Percentiles rank a stretch among this genome's conserved stretches.
These are phyloP conservation scores for Phataginus tricuspis DNA, from an alignment of 2,797 vertebrate genomes.

Conservation along the genomic window DNA sequence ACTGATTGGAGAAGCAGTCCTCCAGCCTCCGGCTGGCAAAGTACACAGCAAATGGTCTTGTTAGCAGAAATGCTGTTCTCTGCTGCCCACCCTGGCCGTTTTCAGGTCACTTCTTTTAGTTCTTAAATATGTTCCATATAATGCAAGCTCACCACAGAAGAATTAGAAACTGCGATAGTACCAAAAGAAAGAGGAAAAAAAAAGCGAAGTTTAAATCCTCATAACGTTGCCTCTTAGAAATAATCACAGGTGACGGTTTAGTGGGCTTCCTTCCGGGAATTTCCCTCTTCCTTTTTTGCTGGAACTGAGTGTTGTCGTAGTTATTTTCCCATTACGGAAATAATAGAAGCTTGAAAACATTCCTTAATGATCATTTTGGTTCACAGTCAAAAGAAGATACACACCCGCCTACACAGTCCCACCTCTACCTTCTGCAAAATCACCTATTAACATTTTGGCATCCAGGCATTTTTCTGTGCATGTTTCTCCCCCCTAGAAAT, in stretches of 20 bases:
- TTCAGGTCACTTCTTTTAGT: background rate
- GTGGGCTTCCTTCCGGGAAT: background rate
- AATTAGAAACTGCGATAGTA: background rate
- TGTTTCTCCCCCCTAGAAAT: background rate
- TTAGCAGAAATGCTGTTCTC: background rate
- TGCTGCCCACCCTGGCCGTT: too few relatives aligned
- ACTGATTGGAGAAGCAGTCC: background rate
- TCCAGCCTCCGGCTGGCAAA: background rate
- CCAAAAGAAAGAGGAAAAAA: background rate
- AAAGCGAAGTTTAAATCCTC: background rate
- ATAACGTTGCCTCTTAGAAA: background rate
- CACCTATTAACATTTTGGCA: background rate
- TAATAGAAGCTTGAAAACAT: background rate
- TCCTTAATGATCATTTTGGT: conserved; percentile 26
- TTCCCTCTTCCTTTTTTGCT: background rate
- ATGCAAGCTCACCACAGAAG: background rate
- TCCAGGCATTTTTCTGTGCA: background rate
- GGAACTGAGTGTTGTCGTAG: background rate
- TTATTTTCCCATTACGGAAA: background rate
- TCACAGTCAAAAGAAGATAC: background rate
- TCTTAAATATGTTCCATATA: background rate
- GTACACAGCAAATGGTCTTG: too few relatives aligned
- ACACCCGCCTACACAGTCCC: background rate
- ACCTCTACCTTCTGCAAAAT: background rate
- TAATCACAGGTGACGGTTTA: background rate